phyloP scores from a whole-genome alignment of 2,113 vertebrate genomes.

The Corythornis cristatus region DNA sequence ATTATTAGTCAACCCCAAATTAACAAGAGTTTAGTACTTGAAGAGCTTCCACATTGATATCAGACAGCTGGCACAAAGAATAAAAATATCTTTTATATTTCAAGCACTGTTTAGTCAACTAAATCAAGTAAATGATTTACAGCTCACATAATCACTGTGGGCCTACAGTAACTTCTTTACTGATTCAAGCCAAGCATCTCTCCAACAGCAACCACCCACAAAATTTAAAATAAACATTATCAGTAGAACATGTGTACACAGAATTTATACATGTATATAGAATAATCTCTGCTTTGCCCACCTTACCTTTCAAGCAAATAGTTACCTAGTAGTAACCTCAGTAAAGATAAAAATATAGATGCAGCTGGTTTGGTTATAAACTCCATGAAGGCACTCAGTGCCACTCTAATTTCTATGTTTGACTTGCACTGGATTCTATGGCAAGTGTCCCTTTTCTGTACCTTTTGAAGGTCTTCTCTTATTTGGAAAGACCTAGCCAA shows the following conservation, averaged over 20 bases:
- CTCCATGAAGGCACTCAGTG: not conserved
- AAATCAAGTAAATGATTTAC: conserved; percentile 31
- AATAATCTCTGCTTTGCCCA: not conserved
- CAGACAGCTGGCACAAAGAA: conserved; percentile 3
- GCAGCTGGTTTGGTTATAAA: not conserved
- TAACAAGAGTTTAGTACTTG: conserved; percentile 22
- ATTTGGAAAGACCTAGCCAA: not conserved
- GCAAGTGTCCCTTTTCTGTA: not conserved
- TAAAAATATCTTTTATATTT: conserved; percentile 8
- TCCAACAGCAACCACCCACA: not conserved
- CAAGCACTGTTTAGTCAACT: conserved; percentile 35
- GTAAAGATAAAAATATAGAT: not conserved
- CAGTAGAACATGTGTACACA: too few relatives aligned
- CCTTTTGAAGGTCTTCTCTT: not conserved
- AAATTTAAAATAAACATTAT: not conserved
- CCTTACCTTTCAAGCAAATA: not conserved
- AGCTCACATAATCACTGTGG: not conserved
- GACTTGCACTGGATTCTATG: not conserved
- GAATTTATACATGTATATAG: not conserved
- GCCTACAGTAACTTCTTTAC: not conserved
- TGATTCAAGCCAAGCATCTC: not conserved
- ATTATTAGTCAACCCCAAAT: conserved; percentile 8
- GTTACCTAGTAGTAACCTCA: not conserved
- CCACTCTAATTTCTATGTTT: not conserved
- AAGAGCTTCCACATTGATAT: conserved; percentile 39